Evolutionary conservation across 2,113 vertebrate genomes (phyloP).

Genomic region (Glaucomys volans): DNA sequence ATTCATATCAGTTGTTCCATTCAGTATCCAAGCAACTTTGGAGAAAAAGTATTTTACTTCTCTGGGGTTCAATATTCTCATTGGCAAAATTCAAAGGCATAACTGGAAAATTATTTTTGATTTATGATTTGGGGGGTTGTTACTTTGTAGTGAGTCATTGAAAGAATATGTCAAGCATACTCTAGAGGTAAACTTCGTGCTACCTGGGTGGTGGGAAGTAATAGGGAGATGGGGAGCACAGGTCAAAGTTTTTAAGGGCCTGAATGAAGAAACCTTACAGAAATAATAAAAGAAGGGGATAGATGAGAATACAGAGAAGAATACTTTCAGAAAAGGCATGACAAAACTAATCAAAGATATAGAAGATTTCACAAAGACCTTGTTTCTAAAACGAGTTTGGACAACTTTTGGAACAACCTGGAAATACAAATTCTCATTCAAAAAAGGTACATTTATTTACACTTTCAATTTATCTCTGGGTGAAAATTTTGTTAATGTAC

Average conservation of each 20-base stretch:
- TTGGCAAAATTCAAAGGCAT: background rate
- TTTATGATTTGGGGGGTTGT: background rate
- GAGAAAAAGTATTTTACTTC: background rate
- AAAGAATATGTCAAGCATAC: background rate
- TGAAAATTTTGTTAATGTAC: conserved; percentile 7
- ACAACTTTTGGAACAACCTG: background rate
- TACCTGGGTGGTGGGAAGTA: background rate
- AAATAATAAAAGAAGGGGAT: background rate
- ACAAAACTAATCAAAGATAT: background rate
- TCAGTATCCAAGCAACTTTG: background rate
- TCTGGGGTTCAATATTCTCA: background rate
- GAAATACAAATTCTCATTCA: background rate
- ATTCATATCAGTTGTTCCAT: background rate
- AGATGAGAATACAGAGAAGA: background rate
- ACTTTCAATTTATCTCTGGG: background rate
- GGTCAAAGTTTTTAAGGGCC: background rate
- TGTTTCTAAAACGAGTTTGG: conserved; percentile 7
- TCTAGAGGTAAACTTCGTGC: background rate
- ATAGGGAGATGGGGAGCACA: background rate
- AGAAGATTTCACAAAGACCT: background rate
- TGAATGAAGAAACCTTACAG: background rate
- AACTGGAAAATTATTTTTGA: background rate
- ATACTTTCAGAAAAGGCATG: background rate
- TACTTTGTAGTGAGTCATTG: background rate
- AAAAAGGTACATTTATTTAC: conserved; percentile 22